Base-by-base conservation (phyloP, 2,797 vertebrate species). In the Pseudocheirus occidentalis region DNA sequence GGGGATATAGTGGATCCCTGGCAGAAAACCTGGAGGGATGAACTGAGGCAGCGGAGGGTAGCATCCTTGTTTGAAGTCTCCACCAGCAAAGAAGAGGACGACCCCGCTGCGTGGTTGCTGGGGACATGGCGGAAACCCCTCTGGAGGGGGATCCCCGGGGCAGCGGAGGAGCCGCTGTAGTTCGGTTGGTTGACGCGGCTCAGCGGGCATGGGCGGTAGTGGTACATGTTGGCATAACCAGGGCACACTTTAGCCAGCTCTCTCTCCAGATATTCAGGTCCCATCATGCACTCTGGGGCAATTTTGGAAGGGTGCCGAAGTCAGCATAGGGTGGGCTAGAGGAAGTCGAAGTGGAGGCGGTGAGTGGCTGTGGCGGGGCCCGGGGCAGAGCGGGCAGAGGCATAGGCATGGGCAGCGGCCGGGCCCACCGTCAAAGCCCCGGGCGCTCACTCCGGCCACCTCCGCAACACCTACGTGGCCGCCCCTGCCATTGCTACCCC, bases 1-100 rank as follows among this genome's bases (percentile, higher is more conserved):
- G 0, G 98, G 98, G 34, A 99, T 96, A 92, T 98, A 98, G 87
- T 97, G 98, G 93, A 99, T 97, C 1, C 97, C 98, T 29, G 98
- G 97, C 46, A 99, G 96, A 94, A 98, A 98, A 56, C 97, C 95
- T 3, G 97, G 98, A 0, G 99, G 98, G 81, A 99, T 98, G 94
- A 98, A 98, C 7, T 93, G 98, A 73, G 93, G 96, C 57, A 98
- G 95, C 0, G 31, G 93, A 0, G 89, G 29, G 96, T 98, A 98
- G 90, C n/a, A n/a, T n/a, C 94, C 96, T 27, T 98, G 98, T 89
- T 96, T 98, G 93, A 98, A 98, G 95, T 98, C 98, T 95, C 97
- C 97, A 98, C 98, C 0, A 98, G 93, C 90, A 97, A 59, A 95
- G 98, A 90, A 94, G 97, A 57, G 92, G 96, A 94, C 66, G 93